Evolutionary conservation across 92 coral and sea anemone genomes (phyloP).

Genomic region (Epizoanthus rinbou): DNA sequence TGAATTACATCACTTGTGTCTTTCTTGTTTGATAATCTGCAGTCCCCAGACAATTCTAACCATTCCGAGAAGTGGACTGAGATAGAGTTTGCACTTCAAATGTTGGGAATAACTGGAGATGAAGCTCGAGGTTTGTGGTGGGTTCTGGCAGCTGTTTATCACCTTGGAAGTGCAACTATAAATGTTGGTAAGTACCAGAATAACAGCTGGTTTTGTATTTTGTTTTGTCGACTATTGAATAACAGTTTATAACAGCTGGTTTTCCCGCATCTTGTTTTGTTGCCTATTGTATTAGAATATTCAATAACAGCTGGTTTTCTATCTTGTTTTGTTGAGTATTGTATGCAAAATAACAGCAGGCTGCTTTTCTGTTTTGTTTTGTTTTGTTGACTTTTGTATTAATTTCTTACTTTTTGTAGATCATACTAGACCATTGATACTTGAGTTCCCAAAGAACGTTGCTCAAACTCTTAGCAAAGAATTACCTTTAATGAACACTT

Average conservation of each 20-base stretch:
- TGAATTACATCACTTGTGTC: neutral
- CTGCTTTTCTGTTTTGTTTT: too few species aligned
- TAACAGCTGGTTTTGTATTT: too few species aligned
- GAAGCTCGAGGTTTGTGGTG: slow-evolving; percentile 93
- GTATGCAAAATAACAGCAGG: too few species aligned
- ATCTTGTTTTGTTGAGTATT: neutral
- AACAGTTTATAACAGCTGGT: too few species aligned
- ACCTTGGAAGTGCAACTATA: slow-evolving; percentile 90
- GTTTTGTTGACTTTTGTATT: too few species aligned
- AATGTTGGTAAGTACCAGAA: slow-evolving; percentile 72
- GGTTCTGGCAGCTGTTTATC: slow-evolving; percentile 88
- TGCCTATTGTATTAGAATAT: too few species aligned
- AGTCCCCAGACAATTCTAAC: slow-evolving; percentile 66
- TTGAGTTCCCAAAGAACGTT: too few species aligned
- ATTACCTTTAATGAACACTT: too few species aligned
- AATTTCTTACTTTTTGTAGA: neutral
- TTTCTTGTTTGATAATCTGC: neutral
- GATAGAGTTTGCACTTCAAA: slow-evolving; percentile 87
- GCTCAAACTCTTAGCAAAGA: too few species aligned
- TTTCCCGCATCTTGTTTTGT: too few species aligned
- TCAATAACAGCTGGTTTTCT: too few species aligned
- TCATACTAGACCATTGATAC: neutral
- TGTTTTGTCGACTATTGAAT: too few species aligned
- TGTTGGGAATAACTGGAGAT: slow-evolving; percentile 78
- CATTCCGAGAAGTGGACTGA: slow-evolving; percentile 92